phyloP scores from a whole-genome alignment of 2,797 vertebrate genomes.

The Pipistrellus pygmaeus region DNA sequence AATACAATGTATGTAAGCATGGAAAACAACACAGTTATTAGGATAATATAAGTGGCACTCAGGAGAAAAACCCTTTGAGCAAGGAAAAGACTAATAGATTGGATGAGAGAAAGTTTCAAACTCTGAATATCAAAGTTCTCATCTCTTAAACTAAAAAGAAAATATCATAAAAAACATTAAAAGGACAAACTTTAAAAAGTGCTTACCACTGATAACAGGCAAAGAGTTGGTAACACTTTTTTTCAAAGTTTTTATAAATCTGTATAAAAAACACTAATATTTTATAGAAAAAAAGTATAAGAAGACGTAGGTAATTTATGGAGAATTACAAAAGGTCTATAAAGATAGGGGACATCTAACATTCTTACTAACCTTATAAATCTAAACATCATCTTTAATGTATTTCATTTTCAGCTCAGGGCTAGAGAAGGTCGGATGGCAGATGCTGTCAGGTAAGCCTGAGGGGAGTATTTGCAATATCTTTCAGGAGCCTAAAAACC shows the following conservation, averaged over 20 bases:
- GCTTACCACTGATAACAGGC: neutral
- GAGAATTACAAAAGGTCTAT: neutral
- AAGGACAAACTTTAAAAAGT: neutral
- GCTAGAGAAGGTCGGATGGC: neutral
- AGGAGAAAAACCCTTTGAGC: neutral
- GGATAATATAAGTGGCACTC: neutral
- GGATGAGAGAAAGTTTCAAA: neutral
- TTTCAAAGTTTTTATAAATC: conserved; percentile 27
- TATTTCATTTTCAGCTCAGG: neutral
- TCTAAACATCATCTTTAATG: neutral
- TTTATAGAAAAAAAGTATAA: neutral
- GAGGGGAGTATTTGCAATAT: neutral
- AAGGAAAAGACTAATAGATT: conserved; percentile 12
- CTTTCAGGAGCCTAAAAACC: neutral
- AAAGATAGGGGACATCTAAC: neutral
- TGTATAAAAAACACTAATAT: neutral
- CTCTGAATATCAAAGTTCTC: neutral
- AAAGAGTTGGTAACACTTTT: neutral
- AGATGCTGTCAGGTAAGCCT: neutral
- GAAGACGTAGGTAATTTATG: neutral
- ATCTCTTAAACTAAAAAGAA: conserved; percentile 21
- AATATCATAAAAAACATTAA: neutral
- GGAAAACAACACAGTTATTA: neutral
- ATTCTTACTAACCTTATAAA: neutral
- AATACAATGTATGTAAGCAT: neutral